A percentile compares a stretch with the other conserved stretches of the same genome.
Evolutionary conservation across 2,888 invertebrate species (phyloP).

Genomic region (Lysandra coridon): DNA sequence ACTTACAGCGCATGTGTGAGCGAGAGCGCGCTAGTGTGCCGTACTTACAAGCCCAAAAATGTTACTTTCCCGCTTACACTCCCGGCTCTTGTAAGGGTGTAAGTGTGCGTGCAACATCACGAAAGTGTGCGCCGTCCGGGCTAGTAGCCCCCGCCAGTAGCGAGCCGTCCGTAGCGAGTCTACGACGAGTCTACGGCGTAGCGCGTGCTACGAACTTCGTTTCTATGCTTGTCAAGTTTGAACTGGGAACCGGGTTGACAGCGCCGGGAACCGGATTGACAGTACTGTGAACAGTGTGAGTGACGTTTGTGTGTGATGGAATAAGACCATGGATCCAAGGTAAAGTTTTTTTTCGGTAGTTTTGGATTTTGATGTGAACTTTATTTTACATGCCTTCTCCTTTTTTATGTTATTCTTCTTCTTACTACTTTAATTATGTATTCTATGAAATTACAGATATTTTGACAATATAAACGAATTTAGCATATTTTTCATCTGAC

Average conservation of each 20-base stretch:
- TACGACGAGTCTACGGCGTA: constrained; percentile 72
- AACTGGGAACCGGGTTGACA: neutral
- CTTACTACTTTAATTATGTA: neutral
- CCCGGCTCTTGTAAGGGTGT: constrained; percentile 57
- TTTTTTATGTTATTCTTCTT: neutral
- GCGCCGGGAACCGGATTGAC: neutral
- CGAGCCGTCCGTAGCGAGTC: constrained; percentile 66
- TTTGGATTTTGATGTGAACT: neutral
- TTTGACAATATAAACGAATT: neutral
- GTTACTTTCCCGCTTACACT: constrained; percentile 72
- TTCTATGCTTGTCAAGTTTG: constrained; percentile 33
- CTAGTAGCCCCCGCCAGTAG: constrained; percentile 77
- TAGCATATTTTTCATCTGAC: neutral
- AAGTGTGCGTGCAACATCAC: constrained; percentile 59
- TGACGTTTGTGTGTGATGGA: constrained; percentile 35
- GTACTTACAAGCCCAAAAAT: constrained; percentile 75
- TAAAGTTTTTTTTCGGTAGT: neutral
- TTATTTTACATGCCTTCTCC: neutral
- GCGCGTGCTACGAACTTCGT: constrained; percentile 46
- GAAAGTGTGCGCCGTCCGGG: constrained; percentile 67
- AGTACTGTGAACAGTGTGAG: constrained; percentile 30
- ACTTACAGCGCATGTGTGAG: constrained; percentile 54
- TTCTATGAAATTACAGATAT: neutral
- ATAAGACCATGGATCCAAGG: neutral
- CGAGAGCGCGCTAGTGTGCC: constrained; percentile 68